phyloP scores from a whole-genome alignment of 2,113 vertebrate species.

The Charina bottae region DNA sequence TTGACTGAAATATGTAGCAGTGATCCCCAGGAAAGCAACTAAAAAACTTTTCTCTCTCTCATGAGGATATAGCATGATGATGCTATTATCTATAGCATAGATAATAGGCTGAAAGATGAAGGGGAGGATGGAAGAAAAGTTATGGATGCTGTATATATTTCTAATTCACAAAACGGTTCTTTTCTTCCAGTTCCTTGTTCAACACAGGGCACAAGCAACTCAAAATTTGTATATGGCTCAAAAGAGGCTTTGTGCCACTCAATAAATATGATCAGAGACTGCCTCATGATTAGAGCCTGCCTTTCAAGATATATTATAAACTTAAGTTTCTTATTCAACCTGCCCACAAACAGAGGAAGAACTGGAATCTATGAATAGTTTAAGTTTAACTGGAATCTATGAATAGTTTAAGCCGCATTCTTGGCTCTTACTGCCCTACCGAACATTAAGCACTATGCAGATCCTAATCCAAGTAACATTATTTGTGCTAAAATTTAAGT shows the following conservation, averaged over 20 bases:
- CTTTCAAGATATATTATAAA: background rate
- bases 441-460: background rate
- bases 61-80: background rate
- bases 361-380: background rate
- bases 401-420: background rate
- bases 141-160: background rate
- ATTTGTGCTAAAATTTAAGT: background rate
- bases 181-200: background rate
- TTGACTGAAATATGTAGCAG: background rate
- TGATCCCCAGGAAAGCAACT: background rate
- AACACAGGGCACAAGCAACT: background rate
- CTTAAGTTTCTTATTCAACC: background rate
- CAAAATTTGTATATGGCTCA: background rate
- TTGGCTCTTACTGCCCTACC: background rate
- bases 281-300: background rate
- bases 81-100: background rate
- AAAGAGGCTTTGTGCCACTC: background rate
- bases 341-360: background rate
- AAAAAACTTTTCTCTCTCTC: background rate
- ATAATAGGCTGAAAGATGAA: background rate
- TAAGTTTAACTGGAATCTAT: background rate
- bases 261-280: background rate
- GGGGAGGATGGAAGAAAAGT: background rate
- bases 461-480: background rate
- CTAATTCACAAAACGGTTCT: background rate